phyloP scores from a whole-genome alignment of 2,888 invertebrate species.

The Noctuana brunneofusca region DNA sequence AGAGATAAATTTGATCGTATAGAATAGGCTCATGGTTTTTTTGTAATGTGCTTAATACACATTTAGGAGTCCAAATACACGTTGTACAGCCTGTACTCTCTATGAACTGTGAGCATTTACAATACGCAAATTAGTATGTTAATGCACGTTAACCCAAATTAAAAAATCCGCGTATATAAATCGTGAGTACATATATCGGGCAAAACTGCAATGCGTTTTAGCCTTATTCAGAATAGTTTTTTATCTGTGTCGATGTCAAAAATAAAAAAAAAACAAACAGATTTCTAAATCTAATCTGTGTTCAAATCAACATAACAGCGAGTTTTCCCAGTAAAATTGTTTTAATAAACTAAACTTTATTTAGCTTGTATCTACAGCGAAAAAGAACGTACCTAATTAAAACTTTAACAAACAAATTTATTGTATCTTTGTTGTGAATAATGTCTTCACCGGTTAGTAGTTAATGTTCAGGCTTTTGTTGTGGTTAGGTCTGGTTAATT shows the following conservation, averaged over 20 bases:
- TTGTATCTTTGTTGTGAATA: slow-evolving; percentile 35
- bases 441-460: slow-evolving; percentile 70
- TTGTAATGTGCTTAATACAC: too few relatives aligned
- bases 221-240: neutral
- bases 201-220: neutral
- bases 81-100: too few relatives aligned
- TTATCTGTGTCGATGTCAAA: neutral
- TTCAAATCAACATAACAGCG: slow-evolving; percentile 1
- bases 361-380: neutral
- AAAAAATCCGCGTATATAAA: too few relatives aligned
- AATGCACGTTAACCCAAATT: too few relatives aligned
- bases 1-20: too few relatives aligned
- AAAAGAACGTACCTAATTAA: neutral
- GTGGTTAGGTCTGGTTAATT: slow-evolving; percentile 23
- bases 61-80: too few relatives aligned
- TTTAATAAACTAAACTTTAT: slow-evolving; percentile 8
- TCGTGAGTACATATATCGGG: too few relatives aligned
- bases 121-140: too few relatives aligned
- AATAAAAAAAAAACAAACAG: neutral
- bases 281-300: slow-evolving; percentile 3
- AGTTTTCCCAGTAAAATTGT: slow-evolving; percentile 23
- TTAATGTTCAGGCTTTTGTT: slow-evolving; percentile 38
- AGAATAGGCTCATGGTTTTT: too few relatives aligned
- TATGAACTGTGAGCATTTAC: too few relatives aligned
- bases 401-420: neutral